These are phyloP conservation scores for Atherinomorus stipes DNA, from an alignment of 2,113 vertebrate genomes.

Conservation along the genomic window DNA sequence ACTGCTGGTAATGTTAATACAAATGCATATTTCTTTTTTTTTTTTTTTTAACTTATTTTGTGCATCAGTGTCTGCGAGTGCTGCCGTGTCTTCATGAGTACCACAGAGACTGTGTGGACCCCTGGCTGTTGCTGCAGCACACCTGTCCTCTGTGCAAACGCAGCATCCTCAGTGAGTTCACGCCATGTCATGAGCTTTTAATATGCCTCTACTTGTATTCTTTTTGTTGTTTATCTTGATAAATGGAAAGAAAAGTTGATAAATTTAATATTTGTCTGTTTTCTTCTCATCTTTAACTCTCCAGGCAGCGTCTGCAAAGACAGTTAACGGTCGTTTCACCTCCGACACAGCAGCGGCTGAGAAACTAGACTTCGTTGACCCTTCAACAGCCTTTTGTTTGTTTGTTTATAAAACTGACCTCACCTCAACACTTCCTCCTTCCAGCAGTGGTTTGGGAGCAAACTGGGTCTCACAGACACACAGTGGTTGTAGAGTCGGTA, in stretches of 20 bases:
- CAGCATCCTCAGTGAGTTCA: conserved; percentile 88
- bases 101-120: conserved; percentile 94
- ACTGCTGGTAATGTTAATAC: not conserved
- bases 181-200: not conserved
- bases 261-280: not conserved
- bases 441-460: conserved; percentile 43
- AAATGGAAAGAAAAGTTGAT: not conserved
- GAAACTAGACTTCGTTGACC: conserved; percentile 33
- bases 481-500: conserved; percentile 13
- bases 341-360: not conserved
- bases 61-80: conserved; percentile 89
- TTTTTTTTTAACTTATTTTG: not conserved
- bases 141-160: conserved; percentile 96
- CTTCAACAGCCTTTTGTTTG: conserved; percentile 16
- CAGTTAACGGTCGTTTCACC: conserved; percentile 51
- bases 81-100: conserved; percentile 94
- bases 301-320: conserved; percentile 76
- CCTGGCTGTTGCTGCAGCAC: conserved; percentile 94
- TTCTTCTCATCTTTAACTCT: not conserved
- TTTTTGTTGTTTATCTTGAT: no score
- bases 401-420: conserved; percentile 29
- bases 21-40: not conserved
- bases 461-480: not conserved
- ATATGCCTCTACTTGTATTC: not conserved
- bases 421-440: conserved; percentile 40